Conservation (phyloP, 2,888 invertebrate species). For the Tribolium freemani region DNA sequence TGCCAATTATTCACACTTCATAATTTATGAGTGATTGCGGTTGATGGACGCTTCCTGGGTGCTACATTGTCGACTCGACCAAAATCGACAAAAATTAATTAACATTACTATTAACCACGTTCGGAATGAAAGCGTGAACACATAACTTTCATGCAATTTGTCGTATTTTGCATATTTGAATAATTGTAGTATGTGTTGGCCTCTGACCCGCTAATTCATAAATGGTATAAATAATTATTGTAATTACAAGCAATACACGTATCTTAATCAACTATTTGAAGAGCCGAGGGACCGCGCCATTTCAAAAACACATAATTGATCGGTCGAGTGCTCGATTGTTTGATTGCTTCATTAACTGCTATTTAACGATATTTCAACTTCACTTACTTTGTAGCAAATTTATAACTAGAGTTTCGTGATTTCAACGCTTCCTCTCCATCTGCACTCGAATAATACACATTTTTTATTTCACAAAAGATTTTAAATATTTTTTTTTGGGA, state of each 20-base stretch:
- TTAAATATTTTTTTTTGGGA: too few species aligned
- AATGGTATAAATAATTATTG: conserved; percentile 43
- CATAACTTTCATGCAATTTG: conserved; percentile 35
- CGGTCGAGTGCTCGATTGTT: conserved; percentile 1
- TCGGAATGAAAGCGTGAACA: conserved; percentile 15
- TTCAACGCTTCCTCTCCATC: too few species aligned
- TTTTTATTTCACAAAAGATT: too few species aligned
- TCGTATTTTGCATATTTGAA: conserved; percentile 44
- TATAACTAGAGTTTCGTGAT: too few species aligned
- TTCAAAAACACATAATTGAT: background rate
- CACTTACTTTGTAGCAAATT: too few species aligned
- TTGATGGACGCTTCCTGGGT: conserved; percentile 7
- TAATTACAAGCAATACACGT: conserved; percentile 41
- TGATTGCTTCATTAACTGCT: background rate
- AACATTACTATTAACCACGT: conserved; percentile 12
- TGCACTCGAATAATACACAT: too few species aligned
- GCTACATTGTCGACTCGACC: too few species aligned
- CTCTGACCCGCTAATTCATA: conserved; percentile 44
- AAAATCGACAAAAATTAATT: conserved; percentile 12
- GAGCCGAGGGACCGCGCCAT: background rate
- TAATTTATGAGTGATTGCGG: conserved; percentile 42
- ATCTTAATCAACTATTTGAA: conserved; percentile 28
- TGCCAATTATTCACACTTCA: conserved; percentile 45
- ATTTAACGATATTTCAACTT: too few species aligned
- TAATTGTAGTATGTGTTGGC: conserved; percentile 43